Evolutionary conservation across 1,140 invertebrate species (phyloP).

Genomic region (Olivierus martensii): DNA sequence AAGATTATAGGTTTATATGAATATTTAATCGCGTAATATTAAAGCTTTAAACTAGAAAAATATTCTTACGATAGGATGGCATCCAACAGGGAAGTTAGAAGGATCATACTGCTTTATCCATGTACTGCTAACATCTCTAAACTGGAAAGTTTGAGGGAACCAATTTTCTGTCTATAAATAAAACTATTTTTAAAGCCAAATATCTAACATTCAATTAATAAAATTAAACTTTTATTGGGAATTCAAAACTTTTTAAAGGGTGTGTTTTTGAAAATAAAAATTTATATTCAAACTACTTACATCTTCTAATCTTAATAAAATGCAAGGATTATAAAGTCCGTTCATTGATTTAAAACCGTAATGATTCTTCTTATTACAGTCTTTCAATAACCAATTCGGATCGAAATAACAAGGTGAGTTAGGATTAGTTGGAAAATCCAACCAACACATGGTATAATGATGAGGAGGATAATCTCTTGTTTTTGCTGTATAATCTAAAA

Average conservation of each 20-base stretch:
- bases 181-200: too few species aligned
- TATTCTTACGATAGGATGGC: not conserved
- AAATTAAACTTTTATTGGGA: too few species aligned
- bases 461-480: too few species aligned
- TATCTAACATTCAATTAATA: too few species aligned
- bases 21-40: too few species aligned
- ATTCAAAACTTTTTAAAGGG: too few species aligned
- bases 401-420: constrained; percentile 1
- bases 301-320: constrained; percentile 1
- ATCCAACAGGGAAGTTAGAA: not conserved
- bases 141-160: not conserved
- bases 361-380: not conserved
- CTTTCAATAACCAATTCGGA: not conserved
- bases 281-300: too few species aligned
- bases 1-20: too few species aligned
- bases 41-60: not conserved
- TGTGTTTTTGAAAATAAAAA: too few species aligned
- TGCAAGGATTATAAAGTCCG: not conserved
- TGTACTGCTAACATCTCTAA: not conserved
- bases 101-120: not conserved
- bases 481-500: too few species aligned
- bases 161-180: not conserved
- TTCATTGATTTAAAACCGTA: not conserved
- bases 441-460: constrained; percentile 1
- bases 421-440: not conserved